Percentiles rank a stretch among this genome's conserved stretches.
Evolutionary conservation across 2,888 invertebrate genomes (phyloP).

Genomic region (Nezara viridula): DNA sequence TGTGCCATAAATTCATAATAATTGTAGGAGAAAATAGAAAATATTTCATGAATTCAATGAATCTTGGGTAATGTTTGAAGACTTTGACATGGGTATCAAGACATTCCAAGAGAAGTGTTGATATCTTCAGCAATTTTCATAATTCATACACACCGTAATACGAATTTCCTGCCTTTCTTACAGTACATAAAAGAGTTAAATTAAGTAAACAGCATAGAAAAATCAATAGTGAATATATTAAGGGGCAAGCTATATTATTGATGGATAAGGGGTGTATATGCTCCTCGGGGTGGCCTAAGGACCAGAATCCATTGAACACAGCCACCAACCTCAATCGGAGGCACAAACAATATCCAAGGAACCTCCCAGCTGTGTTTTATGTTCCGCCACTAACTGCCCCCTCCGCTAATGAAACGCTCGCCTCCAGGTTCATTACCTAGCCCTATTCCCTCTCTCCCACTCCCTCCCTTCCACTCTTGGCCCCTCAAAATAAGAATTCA

Average conservation of each 20-base stretch:
- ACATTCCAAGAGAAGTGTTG: no score
- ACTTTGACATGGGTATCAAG: no score
- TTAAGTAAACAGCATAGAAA: neutral
- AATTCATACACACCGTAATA: no score
- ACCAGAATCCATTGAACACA: neutral
- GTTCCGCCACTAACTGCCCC: constrained; percentile 20
- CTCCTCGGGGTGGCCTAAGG: neutral
- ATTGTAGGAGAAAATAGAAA: no score
- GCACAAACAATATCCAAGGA: constrained; percentile 27
- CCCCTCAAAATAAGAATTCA: neutral
- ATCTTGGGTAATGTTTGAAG: no score
- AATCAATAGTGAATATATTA: neutral
- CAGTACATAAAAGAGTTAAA: no score
- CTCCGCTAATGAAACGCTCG: constrained; percentile 8
- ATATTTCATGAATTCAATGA: no score
- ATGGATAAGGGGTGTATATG: neutral
- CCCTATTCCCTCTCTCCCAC: neutral
- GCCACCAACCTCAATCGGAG: constrained; percentile 16
- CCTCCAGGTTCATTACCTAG: constrained; percentile 27
- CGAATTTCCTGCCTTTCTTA: neutral
- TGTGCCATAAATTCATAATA: no score
- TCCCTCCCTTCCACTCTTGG: neutral
- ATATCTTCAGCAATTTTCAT: neutral
- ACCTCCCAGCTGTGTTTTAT: constrained; percentile 30
- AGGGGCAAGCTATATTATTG: neutral